Evolutionary conservation across 2,888 invertebrate genomes (phyloP), one percentile per base, ranked within the genome.

Genomic region (Podotricha telesiphe): DNA sequence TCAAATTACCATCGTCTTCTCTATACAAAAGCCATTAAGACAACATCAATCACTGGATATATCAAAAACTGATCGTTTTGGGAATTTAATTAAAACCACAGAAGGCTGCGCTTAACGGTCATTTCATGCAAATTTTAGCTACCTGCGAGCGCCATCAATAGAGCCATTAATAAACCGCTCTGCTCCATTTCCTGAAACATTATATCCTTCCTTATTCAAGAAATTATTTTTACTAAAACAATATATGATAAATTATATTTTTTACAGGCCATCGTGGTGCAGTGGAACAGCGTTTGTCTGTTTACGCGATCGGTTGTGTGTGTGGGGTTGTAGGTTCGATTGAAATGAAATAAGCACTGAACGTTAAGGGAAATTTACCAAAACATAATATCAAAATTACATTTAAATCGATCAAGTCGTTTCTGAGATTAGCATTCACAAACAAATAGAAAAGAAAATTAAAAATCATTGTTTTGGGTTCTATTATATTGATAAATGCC

Each of bases 31-130:
- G 67, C 68, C 68, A 81, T 82, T 82, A 83, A 82, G 80, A 65
- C 58, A 50, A 65, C 64, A 77, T 59, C 63, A 62, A 69, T 72
- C 71, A 69, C 42, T 20, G 47, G 45, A 69, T 72, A 67, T 72
- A 70, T 67, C 67, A 56, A 61, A 67, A 69, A 65, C 67, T 69
- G 67, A 69, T 67, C 69, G 67, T 78, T 77, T 72, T 71, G 76
- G 76, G 76, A 77, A 79, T 81, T 81, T 84, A 84, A 85, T 82
- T 81, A 81, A 81, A 81, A 78, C 77, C 76, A 76, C 75, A 75
- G 72, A 72, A 75, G 76, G 75, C 73, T 74, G 80, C 77, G 73
- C 80, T 78, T 81, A 82, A 85, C 80, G 82, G 80, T 79, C 74
- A 77, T 78, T 82, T 83, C 78, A 85, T 83, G 83, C 76, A 82